Conservation (phyloP, 1,140 invertebrate genomes). For the Diabrotica virgifera region DNA sequence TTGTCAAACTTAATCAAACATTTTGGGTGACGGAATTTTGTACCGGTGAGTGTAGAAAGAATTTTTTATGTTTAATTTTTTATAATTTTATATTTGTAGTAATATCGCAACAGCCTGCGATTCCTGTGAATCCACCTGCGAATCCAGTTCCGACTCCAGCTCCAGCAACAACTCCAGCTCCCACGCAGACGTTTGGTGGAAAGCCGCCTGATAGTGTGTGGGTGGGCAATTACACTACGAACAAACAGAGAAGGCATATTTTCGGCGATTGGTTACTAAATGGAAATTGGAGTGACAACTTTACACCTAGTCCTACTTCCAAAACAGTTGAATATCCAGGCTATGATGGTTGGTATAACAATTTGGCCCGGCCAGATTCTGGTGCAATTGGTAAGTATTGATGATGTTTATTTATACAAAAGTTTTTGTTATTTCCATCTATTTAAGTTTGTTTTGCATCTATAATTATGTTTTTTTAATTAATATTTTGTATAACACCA, state of each 20-base stretch:
- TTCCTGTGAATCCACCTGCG: too few relatives aligned
- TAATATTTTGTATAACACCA: too few relatives aligned
- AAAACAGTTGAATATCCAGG: constrained; percentile 51
- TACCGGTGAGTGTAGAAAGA: too few relatives aligned
- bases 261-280: constrained; percentile 18
- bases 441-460: too few relatives aligned
- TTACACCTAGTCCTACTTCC: not conserved
- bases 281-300: constrained; percentile 9
- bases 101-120: too few relatives aligned
- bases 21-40: too few relatives aligned
- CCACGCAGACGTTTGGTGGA: not conserved
- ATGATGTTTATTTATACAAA: not conserved
- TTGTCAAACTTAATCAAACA: too few relatives aligned
- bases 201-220: not conserved
- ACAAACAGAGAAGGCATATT: not conserved
- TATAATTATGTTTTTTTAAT: too few relatives aligned
- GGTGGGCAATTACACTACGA: not conserved
- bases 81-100: too few relatives aligned
- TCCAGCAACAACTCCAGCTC: not conserved
- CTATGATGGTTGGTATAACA: constrained; percentile 68
- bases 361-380: constrained; percentile 55
- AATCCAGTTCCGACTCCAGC: too few relatives aligned
- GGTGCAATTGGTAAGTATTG: constrained; percentile 54
- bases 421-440: not conserved
- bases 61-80: too few relatives aligned